Conservation (phyloP, 2,797 vertebrate species). For the Phataginus tricuspis region DNA sequence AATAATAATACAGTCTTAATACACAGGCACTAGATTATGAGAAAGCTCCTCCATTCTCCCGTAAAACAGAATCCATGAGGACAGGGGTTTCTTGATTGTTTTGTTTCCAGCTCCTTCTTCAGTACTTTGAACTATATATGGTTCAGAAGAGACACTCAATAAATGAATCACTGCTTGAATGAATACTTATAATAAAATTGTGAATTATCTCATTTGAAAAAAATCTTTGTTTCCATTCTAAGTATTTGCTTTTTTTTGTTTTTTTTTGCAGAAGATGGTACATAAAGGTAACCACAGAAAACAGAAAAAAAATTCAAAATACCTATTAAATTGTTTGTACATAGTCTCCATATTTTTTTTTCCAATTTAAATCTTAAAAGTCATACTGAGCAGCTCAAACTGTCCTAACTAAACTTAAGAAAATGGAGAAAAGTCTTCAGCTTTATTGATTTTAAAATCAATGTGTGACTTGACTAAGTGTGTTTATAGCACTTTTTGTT, state of each 20-base stretch:
- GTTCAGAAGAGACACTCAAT: neutral
- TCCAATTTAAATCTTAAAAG: slow-evolving; percentile 29
- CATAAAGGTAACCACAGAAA: neutral
- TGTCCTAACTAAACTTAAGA: neutral
- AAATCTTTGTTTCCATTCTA: neutral
- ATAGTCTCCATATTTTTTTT: neutral
- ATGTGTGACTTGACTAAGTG: neutral
- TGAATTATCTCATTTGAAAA: neutral
- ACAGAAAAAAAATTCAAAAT: neutral
- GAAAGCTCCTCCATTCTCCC: neutral
- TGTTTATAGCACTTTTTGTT: neutral
- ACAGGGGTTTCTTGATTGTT: neutral
- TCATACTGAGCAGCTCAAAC: neutral
- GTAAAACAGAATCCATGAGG: neutral
- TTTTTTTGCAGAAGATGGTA: neutral
- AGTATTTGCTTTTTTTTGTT: neutral
- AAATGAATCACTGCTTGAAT: neutral
- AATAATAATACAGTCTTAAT: no score
- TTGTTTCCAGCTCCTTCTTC: neutral
- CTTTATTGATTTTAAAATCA: slow-evolving; percentile 37
- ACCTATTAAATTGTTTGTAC: neutral
- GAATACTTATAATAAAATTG: neutral
- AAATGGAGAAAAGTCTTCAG: neutral
- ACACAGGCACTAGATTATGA: neutral
- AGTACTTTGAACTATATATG: neutral